Conservation (phyloP, 1,140 invertebrate genomes). For the Papilio aristodemus region DNA sequence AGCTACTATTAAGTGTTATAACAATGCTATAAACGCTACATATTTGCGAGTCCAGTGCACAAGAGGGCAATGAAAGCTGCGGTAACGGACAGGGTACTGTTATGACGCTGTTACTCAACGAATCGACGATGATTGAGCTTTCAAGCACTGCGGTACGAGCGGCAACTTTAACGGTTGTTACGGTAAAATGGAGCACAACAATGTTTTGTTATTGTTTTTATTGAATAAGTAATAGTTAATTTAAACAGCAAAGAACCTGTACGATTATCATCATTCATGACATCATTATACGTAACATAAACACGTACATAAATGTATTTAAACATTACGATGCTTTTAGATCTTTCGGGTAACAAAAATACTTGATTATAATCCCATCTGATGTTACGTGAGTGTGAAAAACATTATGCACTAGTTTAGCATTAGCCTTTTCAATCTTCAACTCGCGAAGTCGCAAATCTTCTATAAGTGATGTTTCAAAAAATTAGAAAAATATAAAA, state of each 20-base stretch:
- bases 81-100: slow-evolving; percentile 6
- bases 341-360: no score
- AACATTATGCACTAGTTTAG: no score
- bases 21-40: not conserved
- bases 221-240: not conserved
- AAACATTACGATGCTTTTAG: no score
- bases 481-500: not conserved
- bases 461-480: not conserved
- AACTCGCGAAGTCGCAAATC: not conserved
- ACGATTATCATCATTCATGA: no score
- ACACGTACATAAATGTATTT: no score
- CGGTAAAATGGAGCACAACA: not conserved
- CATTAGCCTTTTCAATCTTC: no score
- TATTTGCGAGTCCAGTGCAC: not conserved
- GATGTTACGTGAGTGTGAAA: no score
- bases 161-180: slow-evolving; percentile 16
- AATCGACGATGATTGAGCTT: not conserved
- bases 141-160: slow-evolving; percentile 1
- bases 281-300: no score
- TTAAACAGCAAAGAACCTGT: no score
- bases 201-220: not conserved
- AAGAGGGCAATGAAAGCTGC: slow-evolving; percentile 10
- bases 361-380: no score
- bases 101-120: slow-evolving; percentile 11
- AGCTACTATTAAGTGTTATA: not conserved